Evolutionary conservation across 2,888 invertebrate genomes (phyloP), one percentile per base, ranked within the genome.

Genomic region (Ectobius pallidus): DNA sequence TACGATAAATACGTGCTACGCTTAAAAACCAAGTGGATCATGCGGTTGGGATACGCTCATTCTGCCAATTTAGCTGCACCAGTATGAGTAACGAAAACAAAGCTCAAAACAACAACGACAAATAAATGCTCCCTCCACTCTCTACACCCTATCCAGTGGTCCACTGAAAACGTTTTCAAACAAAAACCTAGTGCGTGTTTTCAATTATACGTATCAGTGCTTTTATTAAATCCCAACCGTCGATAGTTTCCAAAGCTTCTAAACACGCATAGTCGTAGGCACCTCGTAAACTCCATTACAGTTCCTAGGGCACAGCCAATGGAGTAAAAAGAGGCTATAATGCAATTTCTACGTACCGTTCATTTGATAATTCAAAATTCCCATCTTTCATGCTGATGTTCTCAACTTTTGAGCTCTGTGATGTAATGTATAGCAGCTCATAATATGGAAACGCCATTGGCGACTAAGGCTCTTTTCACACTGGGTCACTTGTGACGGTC

Each of bases 211-310:
- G 55, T 55, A 16, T 25, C 25, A 27, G 27, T 55, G 55, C 55
- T 55, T 55, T 55, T 25, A 55, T 30, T 55, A 55, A 55, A 55
- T 55, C 25, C 30, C 34, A 55, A 55, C 55, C 55, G n/a, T 55
- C 11, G 9, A 55, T 27, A 55, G 3, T 46, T 46, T n/a, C 9
- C 16, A 46, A 7, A n/a, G 46, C 46, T 46, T n/a, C n/a, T 14
- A 46, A 46, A n/a, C 46, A 46, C 46, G 46, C 46, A 46, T 3
- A 14, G 11, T n/a, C n/a, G 46, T 46, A 46, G 46, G 46, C 46
- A 46, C 46, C 46, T 46, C 7, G n/a, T 46, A 46, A 46, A 46
- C 7, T 3, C 46, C 11, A 46, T 46, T n/a, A n/a, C 46, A 46
- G n/a, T n/a, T 11, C n/a, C 18, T n/a, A 46, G 46, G 46, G 46